Conservation (phyloP, 2,797 vertebrate species). For the Synanceia verrucosa region DNA sequence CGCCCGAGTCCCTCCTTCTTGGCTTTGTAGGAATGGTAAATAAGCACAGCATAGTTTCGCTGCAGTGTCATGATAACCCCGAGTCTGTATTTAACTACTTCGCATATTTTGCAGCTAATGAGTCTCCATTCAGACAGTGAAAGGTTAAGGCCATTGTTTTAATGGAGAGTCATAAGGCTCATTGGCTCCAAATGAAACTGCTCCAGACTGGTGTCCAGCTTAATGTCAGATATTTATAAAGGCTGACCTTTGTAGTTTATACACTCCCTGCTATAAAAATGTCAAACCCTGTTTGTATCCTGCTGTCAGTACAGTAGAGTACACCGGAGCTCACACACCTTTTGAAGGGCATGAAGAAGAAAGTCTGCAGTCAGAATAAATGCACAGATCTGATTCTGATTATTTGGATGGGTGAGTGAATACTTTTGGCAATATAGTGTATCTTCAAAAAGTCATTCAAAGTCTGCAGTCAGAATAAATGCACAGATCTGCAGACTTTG, state of each 20-base stretch:
- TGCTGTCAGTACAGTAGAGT: conserved; percentile 31
- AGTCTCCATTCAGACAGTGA: conserved; percentile 50
- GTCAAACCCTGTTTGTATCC: conserved; percentile 52
- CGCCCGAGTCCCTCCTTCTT: conserved; percentile 29
- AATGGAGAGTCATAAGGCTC: conserved; percentile 22
- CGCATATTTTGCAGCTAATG: conserved; percentile 51
- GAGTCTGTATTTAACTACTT: conserved; percentile 47
- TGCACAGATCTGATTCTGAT: too few relatives aligned
- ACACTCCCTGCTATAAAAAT: conserved; percentile 68
- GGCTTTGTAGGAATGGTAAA: conserved; percentile 66
- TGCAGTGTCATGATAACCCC: conserved; percentile 57
- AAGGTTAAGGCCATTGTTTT: conserved; percentile 75
- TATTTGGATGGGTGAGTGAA: too few relatives aligned
- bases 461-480: conserved; percentile 55
- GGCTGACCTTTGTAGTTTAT: conserved; percentile 72
- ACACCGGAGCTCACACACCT: conserved; percentile 2
- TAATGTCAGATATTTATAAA: conserved; percentile 67
- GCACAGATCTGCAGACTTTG: conserved; percentile 5
- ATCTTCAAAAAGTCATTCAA: too few relatives aligned
- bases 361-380: too few relatives aligned
- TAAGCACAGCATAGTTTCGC: conserved; percentile 58
- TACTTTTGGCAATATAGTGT: too few relatives aligned
- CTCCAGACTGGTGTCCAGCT: conserved; percentile 47
- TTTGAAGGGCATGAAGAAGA: conserved; percentile 50
- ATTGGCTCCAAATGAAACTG: conserved; percentile 49